These are phyloP conservation scores for Lagopus leucura DNA, from an alignment of 2,113 vertebrate species.

Conservation along the genomic window DNA sequence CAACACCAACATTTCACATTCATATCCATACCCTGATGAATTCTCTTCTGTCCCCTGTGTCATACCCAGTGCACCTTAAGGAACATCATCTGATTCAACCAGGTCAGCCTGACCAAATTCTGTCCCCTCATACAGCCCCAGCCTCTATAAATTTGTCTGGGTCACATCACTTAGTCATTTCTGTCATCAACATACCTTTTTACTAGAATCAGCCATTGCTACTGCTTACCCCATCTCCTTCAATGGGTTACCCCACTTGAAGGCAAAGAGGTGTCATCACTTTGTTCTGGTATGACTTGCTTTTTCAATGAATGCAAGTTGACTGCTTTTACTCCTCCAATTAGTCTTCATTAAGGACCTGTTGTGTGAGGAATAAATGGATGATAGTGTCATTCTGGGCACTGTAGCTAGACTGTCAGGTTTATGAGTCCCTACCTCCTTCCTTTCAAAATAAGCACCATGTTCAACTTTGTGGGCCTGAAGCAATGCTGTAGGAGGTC, in stretches of 20 bases:
- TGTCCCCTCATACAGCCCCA: not conserved
- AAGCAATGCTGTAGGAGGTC: not conserved
- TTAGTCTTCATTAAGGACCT: not conserved
- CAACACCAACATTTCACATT: not conserved
- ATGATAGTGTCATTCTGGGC: not conserved
- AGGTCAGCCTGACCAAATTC: not conserved
- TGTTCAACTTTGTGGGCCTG: not conserved
- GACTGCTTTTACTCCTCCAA: not conserved
- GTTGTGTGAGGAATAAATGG: not conserved
- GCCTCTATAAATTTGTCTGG: not conserved
- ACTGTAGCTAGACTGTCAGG: not conserved
- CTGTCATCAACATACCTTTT: not conserved
- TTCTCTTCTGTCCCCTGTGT: not conserved
- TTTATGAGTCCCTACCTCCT: not conserved
- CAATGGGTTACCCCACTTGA: not conserved
- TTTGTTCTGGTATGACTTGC: not conserved
- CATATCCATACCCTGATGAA: not conserved
- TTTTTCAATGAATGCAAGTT: not conserved
- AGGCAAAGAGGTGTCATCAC: not conserved
- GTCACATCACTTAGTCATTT: not conserved
- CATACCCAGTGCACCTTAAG: not conserved
- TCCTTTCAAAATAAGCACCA: not conserved
- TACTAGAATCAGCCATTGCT: not conserved
- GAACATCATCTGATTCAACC: not conserved
- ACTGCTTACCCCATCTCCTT: not conserved